A percentile compares a stretch with the other conserved stretches of the same genome.
Evolutionary conservation across 2,113 vertebrate species (phyloP).

Genomic region (Hydrolagus affinis): DNA sequence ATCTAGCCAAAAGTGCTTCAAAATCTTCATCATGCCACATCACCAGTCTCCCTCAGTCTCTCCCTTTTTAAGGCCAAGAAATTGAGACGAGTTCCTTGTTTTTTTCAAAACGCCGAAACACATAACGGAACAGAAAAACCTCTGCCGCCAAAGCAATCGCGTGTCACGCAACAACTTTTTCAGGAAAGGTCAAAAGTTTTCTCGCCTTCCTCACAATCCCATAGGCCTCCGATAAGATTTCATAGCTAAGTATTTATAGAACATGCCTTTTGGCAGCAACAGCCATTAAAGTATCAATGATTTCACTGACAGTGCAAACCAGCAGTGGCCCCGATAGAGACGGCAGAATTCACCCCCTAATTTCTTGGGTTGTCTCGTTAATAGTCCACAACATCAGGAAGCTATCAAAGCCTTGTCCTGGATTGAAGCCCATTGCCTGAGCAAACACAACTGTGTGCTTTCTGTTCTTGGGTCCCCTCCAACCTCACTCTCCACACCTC

Average conservation of each 20-base stretch:
- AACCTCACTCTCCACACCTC: neutral
- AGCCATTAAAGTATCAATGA: neutral
- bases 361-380: neutral
- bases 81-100: neutral
- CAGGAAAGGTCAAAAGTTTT: neutral
- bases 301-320: neutral
- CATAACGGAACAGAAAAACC: neutral
- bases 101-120: conserved; percentile 10
- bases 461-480: neutral
- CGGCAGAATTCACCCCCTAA: neutral
- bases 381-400: neutral
- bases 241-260: conserved; percentile 21
- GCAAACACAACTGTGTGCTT: neutral
- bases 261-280: neutral
- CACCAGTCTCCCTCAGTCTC: neutral
- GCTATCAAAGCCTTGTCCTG: neutral
- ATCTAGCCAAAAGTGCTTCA: neutral
- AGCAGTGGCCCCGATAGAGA: neutral
- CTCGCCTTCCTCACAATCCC: conserved; percentile 7
- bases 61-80: neutral
- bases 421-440: neutral
- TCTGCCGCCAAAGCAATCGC: conserved; percentile 15
- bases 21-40: neutral
- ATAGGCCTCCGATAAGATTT: conserved; percentile 1
- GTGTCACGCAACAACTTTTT: conserved; percentile 2